These are phyloP conservation scores for Pachycephus smyrnensis DNA, from an alignment of 2,888 invertebrate species.

Conservation along the genomic window DNA sequence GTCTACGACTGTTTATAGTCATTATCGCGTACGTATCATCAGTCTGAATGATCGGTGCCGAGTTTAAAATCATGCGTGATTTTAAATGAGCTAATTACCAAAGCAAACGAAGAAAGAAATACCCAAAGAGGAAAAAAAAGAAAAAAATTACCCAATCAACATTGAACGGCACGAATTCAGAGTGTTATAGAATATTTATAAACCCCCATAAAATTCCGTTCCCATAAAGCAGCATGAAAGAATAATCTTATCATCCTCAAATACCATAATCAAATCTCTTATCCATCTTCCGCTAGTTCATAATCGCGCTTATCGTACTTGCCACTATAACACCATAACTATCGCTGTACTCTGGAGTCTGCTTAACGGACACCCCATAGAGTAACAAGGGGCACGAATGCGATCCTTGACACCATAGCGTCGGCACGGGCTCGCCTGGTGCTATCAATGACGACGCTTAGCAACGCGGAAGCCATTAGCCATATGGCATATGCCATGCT, in stretches of 20 bases:
- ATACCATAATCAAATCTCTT: background rate
- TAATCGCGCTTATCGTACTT: slow-evolving; percentile 2
- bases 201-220: background rate
- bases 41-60: background rate
- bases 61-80: background rate
- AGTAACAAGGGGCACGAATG: slow-evolving; percentile 48
- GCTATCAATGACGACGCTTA: slow-evolving; percentile 57
- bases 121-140: background rate
- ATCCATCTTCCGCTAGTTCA: background rate
- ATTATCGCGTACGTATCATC: slow-evolving; percentile 10
- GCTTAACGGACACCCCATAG: slow-evolving; percentile 21
- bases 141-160: background rate
- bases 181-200: background rate
- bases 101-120: background rate
- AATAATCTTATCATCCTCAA: background rate
- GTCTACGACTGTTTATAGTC: slow-evolving; percentile 32
- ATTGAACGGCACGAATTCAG: background rate
- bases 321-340: slow-evolving; percentile 34
- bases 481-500: slow-evolving; percentile 56
- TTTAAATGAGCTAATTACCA: background rate
- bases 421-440: slow-evolving; percentile 36
- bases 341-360: slow-evolving; percentile 15
- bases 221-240: background rate
- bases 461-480: slow-evolving; percentile 64
- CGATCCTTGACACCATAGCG: slow-evolving; percentile 33